Evolutionary conservation across 2,113 vertebrate genomes (phyloP), one percentile per base, ranked within the genome.

Genomic region (Solea solea): DNA sequence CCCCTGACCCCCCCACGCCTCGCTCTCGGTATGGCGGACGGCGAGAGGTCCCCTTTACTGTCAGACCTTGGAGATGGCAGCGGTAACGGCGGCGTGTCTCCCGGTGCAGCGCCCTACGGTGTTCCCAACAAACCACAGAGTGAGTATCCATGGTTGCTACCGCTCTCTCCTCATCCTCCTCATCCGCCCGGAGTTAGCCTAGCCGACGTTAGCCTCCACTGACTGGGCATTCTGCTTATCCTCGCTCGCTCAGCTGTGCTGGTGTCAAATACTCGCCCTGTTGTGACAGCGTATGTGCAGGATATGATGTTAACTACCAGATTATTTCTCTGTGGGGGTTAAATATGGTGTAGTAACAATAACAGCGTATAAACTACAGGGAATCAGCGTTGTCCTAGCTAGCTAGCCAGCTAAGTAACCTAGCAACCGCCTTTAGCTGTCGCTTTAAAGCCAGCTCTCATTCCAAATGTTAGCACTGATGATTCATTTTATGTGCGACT

Each of bases 31-130:
- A 95, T 95, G 94, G 94, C 94, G 89, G 94, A 95, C 86, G 94
- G 94, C 60, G 94, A 95, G 92, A 91, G 94, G 82, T 95, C 94
- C 77, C 94, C 94, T 76, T 75, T 95, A 64, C 90, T 95, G 21
- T 93, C 94, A 10, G 94, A 95, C 55, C 88, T 94, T 57, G 93
- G 94, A 64, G 94, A 94, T 68, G 85, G 91, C 53, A 89, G 89
- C 73, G 90, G 93, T 12, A 91, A 86, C 88, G 90, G 92, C 42
- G 93, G 91, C 11, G 49, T 91, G 82, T 92, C 93, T 46, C 93
- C 93, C 9, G 88, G 90, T 3, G 80, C 89, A 0, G 86, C 85
- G 68, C 85, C 90, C 3, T 93, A 92, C 72, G 81, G 91, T 15
- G 87, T 83, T 10, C 91, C 91, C 49, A 93, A 71, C 88, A 94